phyloP scores from a whole-genome alignment of 2,888 invertebrate genomes.

The Adela reaumurella region DNA sequence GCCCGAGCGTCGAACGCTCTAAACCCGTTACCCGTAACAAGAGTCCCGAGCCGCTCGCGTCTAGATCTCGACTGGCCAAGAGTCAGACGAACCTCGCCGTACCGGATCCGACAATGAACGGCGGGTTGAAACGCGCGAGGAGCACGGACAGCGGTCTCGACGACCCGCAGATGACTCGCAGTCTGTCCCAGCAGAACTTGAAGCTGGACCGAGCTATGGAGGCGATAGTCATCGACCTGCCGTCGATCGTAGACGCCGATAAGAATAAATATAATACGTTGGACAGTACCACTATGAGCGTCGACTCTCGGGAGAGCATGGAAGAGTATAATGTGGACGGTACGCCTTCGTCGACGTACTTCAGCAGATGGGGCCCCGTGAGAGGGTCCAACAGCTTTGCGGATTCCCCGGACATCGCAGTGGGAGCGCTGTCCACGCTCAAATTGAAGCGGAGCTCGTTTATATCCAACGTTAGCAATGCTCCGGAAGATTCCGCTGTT shows the following conservation, averaged over 20 bases:
- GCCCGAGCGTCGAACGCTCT: constrained; percentile 16
- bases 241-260: constrained; percentile 23
- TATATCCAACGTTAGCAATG: constrained; percentile 19
- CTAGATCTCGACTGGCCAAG: neutral
- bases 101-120: constrained; percentile 13
- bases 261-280: constrained; percentile 27
- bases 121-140: constrained; percentile 23
- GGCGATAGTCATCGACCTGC: constrained; percentile 41
- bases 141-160: constrained; percentile 11
- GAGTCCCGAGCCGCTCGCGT: neutral
- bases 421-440: constrained; percentile 39
- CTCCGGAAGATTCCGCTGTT: constrained; percentile 26
- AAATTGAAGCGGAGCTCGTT: constrained; percentile 25
- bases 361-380: constrained; percentile 48
- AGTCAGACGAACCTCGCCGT: neutral
- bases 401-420: constrained; percentile 24
- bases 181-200: constrained; percentile 37
- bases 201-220: constrained; percentile 40
- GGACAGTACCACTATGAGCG: constrained; percentile 22
- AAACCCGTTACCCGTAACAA: constrained; percentile 16
- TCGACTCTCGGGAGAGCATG: constrained; percentile 18
- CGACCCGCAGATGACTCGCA: constrained; percentile 22
- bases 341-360: constrained; percentile 14
- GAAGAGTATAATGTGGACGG: constrained; percentile 17
- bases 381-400: constrained; percentile 51